phyloP scores from a whole-genome alignment of 2,888 invertebrate genomes.

The Chloroclysta siterata region DNA sequence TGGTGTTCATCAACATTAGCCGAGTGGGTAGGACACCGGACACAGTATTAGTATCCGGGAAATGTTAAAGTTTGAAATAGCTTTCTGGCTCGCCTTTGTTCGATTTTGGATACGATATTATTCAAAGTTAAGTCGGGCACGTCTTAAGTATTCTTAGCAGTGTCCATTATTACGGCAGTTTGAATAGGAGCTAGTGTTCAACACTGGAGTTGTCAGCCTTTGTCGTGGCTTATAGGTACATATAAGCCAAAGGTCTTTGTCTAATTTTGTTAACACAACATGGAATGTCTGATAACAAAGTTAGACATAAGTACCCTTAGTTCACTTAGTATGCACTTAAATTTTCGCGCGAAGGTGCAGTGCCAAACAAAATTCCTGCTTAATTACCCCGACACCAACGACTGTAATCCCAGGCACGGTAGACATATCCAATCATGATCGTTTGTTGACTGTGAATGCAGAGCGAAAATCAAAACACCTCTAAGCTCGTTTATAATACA shows the following conservation, averaged over 20 bases:
- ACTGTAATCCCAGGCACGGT: neutral
- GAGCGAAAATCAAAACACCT: neutral
- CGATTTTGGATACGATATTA: neutral
- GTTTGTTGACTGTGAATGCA: neutral
- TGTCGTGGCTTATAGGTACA: too few relatives aligned
- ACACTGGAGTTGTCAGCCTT: too few relatives aligned
- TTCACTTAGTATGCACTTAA: too few relatives aligned
- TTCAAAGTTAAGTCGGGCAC: neutral
- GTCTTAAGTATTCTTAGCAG: neutral
- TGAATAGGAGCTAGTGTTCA: too few relatives aligned
- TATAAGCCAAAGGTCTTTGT: too few relatives aligned
- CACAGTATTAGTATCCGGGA: neutral
- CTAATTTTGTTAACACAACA: too few relatives aligned
- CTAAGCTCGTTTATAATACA: neutral
- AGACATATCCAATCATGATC: neutral
- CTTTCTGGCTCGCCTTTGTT: neutral
- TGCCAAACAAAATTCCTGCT: too few relatives aligned
- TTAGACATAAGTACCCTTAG: too few relatives aligned
- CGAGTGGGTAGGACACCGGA: neutral
- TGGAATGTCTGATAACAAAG: too few relatives aligned
- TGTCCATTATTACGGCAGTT: too few relatives aligned
- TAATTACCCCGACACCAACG: too few relatives aligned
- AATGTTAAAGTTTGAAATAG: conserved; percentile 3
- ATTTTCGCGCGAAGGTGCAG: too few relatives aligned
- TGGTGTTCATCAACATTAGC: neutral